Evolutionary conservation across 1,140 invertebrate genomes (phyloP).

Genomic region (Belonocnema kinseyi): DNA sequence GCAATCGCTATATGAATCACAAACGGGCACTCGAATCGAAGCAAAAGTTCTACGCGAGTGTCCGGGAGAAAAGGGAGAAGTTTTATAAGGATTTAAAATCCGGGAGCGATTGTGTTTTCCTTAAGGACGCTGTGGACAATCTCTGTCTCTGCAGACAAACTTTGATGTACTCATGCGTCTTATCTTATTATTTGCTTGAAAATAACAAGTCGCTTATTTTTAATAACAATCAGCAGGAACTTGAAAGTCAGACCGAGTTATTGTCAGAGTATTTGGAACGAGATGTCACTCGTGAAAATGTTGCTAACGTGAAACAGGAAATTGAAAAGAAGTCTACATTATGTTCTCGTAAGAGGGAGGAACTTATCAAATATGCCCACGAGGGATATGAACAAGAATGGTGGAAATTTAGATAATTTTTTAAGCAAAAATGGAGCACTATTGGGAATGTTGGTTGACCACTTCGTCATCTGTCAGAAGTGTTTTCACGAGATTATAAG

Average conservation of each 20-base stretch:
- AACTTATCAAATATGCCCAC: constrained; percentile 96
- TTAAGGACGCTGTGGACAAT: constrained; percentile 98
- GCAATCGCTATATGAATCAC: constrained; percentile 99
- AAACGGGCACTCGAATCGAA: constrained; percentile 99
- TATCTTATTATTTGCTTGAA: constrained; percentile 98
- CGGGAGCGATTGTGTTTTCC: constrained; percentile 99
- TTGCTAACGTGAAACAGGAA: constrained; percentile 98
- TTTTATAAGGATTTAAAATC: constrained; percentile 95
- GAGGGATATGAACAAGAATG: constrained; percentile 99
- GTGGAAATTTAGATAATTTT: constrained; percentile 94
- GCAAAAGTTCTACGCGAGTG: constrained; percentile 94
- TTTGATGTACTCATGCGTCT: constrained; percentile 99
- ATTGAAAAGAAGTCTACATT: constrained; percentile 99
- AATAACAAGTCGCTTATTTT: constrained; percentile 99
- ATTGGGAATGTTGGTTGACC: too few species aligned
- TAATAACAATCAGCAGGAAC: constrained; percentile 99
- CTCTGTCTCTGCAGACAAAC: constrained; percentile 98
- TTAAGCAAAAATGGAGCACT: constrained; percentile 35
- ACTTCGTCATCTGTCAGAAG: too few species aligned
- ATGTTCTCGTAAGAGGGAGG: constrained; percentile 96
- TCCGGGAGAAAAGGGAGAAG: constrained; percentile 99
- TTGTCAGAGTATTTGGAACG: constrained; percentile 98
- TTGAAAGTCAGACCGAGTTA: constrained; percentile 97
- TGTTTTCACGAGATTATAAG: too few species aligned
- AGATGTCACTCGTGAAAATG: constrained; percentile 98